Percentiles rank a stretch among this genome's conserved stretches.
Evolutionary conservation across 2,797 vertebrate species (phyloP).

Genomic region (Rachycentron canadum): DNA sequence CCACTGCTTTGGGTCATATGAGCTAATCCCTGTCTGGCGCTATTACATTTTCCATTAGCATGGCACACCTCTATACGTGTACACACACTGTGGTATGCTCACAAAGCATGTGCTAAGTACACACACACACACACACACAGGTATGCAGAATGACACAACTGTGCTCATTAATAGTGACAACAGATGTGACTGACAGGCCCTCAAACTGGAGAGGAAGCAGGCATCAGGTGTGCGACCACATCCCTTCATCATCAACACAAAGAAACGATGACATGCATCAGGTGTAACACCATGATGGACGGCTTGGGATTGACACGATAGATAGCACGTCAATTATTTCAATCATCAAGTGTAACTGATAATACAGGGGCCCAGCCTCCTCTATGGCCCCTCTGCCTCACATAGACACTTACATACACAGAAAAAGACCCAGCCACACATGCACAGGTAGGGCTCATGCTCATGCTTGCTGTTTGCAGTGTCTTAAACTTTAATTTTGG

Average conservation of each 20-base stretch:
- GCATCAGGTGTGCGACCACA: constrained; percentile 64
- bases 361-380: background rate
- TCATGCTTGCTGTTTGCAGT: background rate
- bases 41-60: constrained; percentile 74
- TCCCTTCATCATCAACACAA: constrained; percentile 36
- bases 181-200: constrained; percentile 46
- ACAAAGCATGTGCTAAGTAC: constrained; percentile 23
- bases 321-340: constrained; percentile 37
- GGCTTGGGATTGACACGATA: constrained; percentile 22
- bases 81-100: constrained; percentile 8
- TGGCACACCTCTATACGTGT: constrained; percentile 17
- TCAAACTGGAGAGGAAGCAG: constrained; percentile 26
- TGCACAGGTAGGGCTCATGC: background rate
- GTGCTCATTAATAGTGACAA: constrained; percentile 42
- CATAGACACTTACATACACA: background rate
- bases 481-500: background rate
- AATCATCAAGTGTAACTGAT: constrained; percentile 1
- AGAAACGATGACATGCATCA: constrained; percentile 37
- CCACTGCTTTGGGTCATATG: constrained; percentile 59
- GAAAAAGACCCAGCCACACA: background rate
- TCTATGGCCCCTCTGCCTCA: background rate
- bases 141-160: constrained; percentile 20
- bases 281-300: constrained; percentile 33
- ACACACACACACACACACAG: background rate
- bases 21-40: constrained; percentile 64